phyloP scores from a whole-genome alignment of 92 coral and sea anemone species.

The Umimayanthus chanpuru region DNA sequence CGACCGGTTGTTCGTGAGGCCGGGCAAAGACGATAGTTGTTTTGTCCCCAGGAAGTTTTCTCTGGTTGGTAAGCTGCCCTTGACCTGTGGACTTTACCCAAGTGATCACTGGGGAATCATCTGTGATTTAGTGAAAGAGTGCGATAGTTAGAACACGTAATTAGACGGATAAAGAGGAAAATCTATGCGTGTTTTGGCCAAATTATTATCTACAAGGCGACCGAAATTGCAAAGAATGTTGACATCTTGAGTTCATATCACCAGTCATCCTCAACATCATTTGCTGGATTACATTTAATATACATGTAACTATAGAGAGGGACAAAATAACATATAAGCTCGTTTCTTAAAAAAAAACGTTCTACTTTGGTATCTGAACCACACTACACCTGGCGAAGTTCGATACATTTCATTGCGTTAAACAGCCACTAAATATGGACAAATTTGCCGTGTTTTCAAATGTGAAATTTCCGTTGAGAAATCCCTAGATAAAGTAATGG shows the following conservation, averaged over 20 bases:
- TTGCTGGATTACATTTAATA: too few species aligned
- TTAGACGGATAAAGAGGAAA: neutral
- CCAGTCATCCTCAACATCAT: too few species aligned
- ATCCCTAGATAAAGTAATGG: too few species aligned
- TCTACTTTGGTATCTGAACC: neutral
- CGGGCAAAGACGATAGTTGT: conserved; percentile 45
- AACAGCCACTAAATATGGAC: neutral
- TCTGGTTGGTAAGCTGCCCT: conserved; percentile 78
- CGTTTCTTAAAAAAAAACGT: neutral
- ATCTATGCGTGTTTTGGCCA: too few species aligned
- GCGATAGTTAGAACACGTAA: neutral
- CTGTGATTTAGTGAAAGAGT: conserved; percentile 59
- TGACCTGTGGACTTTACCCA: conserved; percentile 72
- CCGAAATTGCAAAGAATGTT: neutral
- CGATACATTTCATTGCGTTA: neutral
- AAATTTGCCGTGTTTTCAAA: too few species aligned
- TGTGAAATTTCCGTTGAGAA: too few species aligned
- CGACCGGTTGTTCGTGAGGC: conserved; percentile 82
- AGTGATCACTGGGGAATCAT: conserved; percentile 98
- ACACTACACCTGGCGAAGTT: neutral
- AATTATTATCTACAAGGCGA: too few species aligned
- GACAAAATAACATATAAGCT: too few species aligned
- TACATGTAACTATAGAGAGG: too few species aligned
- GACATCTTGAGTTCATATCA: too few species aligned
- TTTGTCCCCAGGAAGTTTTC: conserved; percentile 56